Evolutionary conservation across 2,888 invertebrate species (phyloP).

Genomic region (Eupithecia inturbata): DNA sequence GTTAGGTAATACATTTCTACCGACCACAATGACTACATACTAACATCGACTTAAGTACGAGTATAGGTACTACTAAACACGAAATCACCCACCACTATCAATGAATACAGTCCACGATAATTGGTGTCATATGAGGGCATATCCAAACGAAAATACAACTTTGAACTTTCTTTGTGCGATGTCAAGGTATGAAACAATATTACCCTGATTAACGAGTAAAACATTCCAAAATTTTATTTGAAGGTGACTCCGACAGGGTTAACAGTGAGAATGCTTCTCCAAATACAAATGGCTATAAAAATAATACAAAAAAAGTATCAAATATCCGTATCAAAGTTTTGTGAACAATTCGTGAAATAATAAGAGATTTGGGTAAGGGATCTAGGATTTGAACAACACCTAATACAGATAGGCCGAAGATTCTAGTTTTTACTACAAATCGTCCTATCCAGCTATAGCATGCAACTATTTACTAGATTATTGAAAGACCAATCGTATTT

Average conservation of each 20-base stretch:
- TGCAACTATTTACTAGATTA: conserved; percentile 63
- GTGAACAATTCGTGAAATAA: conserved; percentile 44
- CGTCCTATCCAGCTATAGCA: conserved; percentile 71
- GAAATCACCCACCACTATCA: conserved; percentile 42
- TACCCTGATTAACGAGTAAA: conserved; percentile 74
- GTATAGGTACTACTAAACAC: conserved; percentile 56
- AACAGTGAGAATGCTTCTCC: conserved; percentile 46
- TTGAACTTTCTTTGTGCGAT: conserved; percentile 38
- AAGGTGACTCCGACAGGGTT: conserved; percentile 45
- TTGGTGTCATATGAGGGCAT: conserved; percentile 72
- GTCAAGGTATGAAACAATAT: conserved; percentile 50
- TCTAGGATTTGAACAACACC: conserved; percentile 43
- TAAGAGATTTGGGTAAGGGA: conserved; percentile 28
- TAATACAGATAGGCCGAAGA: conserved; percentile 65
- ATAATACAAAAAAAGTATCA: conserved; percentile 51
- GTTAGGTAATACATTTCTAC: conserved; percentile 63
- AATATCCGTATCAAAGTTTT: conserved; percentile 51
- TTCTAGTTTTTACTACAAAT: conserved; percentile 63
- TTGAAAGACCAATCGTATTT: conserved; percentile 17
- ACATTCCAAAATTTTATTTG: conserved; percentile 63
- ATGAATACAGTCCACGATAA: conserved; percentile 52
- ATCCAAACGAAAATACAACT: conserved; percentile 22
- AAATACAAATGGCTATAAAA: conserved; percentile 49
- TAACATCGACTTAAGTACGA: conserved; percentile 68
- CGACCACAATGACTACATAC: conserved; percentile 77